phyloP scores from a whole-genome alignment of 2,113 vertebrate genomes.

The Anguilla rostrata region DNA sequence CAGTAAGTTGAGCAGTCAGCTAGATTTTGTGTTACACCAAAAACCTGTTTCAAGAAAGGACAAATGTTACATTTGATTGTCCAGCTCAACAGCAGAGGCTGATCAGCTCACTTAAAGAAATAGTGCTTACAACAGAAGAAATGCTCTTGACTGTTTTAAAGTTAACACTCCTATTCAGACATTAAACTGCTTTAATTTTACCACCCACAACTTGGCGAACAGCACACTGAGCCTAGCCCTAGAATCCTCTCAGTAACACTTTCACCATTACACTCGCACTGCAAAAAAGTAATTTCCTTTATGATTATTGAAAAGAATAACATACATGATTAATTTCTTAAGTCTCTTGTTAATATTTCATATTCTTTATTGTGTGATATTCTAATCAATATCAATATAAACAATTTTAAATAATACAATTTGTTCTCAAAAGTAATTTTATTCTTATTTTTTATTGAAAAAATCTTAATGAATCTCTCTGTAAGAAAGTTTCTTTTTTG shows the following conservation, averaged over 20 bases:
- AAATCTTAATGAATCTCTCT: neutral
- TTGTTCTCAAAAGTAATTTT: no score
- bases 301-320: neutral
- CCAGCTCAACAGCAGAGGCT: neutral
- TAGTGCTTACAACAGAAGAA: neutral
- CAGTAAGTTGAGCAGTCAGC: neutral
- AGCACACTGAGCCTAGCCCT: neutral
- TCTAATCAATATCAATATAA: neutral
- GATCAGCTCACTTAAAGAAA: neutral
- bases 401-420: neutral
- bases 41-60: neutral
- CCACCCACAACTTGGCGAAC: neutral
- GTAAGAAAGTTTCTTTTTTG: constrained; percentile 13
- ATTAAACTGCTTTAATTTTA: neutral
- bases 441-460: neutral
- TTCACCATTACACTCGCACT: constrained; percentile 11
- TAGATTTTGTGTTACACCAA: neutral
- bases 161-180: neutral
- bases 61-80: neutral
- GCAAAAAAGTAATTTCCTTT: constrained; percentile 33
- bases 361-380: neutral
- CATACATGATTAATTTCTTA: neutral
- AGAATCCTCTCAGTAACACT: neutral
- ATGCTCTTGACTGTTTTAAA: neutral
- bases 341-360: neutral